Conservation (phyloP, 2,888 invertebrate species). For the Habroteleia sp. region DNA sequence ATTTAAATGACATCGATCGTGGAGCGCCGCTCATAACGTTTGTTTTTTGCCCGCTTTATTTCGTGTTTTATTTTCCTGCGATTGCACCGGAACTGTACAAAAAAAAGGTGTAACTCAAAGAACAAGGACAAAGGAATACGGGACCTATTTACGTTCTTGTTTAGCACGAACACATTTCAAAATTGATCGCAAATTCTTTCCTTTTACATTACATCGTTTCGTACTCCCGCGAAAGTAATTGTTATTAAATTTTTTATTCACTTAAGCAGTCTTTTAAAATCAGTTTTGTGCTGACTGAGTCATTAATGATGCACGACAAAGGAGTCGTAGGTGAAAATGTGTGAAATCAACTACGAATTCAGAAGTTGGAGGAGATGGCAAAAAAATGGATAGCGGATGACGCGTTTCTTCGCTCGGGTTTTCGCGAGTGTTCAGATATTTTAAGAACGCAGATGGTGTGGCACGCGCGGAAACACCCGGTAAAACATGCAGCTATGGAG, state of each 20-base stretch:
- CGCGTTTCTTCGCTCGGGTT: not conserved
- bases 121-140: slow-evolving; percentile 2
- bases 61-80: slow-evolving; percentile 16
- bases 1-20: slow-evolving; percentile 64
- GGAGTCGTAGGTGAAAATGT: too few relatives aligned
- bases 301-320: slow-evolving; percentile 30
- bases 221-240: slow-evolving; percentile 27
- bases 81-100: slow-evolving; percentile 2
- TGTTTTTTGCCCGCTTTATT: slow-evolving; percentile 25
- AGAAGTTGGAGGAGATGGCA: too few relatives aligned
- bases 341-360: slow-evolving; percentile 3
- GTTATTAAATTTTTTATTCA: too few relatives aligned
- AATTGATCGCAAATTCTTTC: slow-evolving; percentile 20
- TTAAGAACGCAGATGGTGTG: slow-evolving; percentile 13
- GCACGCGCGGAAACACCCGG: slow-evolving; percentile 13
- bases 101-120: not conserved
- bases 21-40: slow-evolving; percentile 30
- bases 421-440: slow-evolving; percentile 12
- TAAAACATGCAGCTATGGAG: slow-evolving; percentile 21
- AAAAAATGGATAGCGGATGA: too few relatives aligned
- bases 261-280: slow-evolving; percentile 47
- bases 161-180: too few relatives aligned
- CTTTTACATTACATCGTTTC: slow-evolving; percentile 37
- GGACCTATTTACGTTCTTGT: too few relatives aligned
- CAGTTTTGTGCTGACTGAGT: slow-evolving; percentile 35